These are phyloP conservation scores for Helostoma temminkii DNA, from an alignment of 2,797 vertebrate species.

Conservation along the genomic window DNA sequence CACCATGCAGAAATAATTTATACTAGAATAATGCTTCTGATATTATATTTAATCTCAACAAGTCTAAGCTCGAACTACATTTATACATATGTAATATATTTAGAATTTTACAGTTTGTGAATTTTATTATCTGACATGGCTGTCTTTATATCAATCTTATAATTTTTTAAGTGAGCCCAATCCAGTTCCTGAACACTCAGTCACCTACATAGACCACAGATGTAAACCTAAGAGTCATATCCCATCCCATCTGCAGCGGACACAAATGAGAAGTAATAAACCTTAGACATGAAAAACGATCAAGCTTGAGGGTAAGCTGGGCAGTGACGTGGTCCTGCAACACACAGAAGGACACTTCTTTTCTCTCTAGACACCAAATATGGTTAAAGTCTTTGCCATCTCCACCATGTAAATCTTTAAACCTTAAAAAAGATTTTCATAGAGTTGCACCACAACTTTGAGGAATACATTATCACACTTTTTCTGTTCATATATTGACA, in stretches of 20 bases:
- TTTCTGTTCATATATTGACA: background rate
- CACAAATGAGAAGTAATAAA: conserved; percentile 25
- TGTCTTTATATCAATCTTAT: conserved; percentile 1
- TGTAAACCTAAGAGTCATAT: conserved; percentile 13
- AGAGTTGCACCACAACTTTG: too few relatives aligned
- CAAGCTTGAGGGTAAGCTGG: background rate
- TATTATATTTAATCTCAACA: conserved; percentile 42
- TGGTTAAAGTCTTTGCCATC: background rate
- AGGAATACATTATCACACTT: background rate
- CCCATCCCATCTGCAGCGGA: background rate
- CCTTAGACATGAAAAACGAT: conserved; percentile 11
- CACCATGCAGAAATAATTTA: conserved; percentile 45
- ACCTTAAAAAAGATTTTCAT: background rate
- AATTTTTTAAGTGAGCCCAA: conserved; percentile 4
- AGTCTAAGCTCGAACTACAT: conserved; percentile 18
- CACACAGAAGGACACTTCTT: background rate
- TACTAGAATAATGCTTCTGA: conserved; percentile 42
- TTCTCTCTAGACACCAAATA: background rate
- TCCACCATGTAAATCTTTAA: background rate
- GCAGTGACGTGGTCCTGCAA: background rate
- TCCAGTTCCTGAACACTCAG: conserved; percentile 4
- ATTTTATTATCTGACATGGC: conserved; percentile 32
- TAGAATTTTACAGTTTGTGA: conserved; percentile 27
- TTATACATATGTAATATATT: conserved; percentile 23
- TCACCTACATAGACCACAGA: conserved; percentile 31